Evolutionary conservation across 1,140 invertebrate species (phyloP).

Genomic region (Lordiphosa stackelbergi): DNA sequence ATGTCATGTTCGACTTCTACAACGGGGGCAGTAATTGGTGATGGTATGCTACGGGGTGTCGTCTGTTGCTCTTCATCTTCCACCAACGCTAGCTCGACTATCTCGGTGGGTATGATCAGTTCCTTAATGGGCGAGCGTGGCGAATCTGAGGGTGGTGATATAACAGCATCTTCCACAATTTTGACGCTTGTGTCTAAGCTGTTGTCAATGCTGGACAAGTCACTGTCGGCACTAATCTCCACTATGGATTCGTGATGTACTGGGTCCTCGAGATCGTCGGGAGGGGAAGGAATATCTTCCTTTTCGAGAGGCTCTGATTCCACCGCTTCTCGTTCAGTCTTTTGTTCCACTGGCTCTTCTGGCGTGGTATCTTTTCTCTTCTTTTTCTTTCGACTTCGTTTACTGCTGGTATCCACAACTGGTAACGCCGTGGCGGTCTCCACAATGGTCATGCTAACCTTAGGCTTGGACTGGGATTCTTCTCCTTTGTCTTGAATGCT

Average conservation of each 20-base stretch:
- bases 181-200: slow-evolving; percentile 79
- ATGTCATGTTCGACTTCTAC: slow-evolving; percentile 70
- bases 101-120: slow-evolving; percentile 80
- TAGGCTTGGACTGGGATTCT: slow-evolving; percentile 29
- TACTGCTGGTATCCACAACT: slow-evolving; percentile 52
- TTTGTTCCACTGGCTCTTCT: slow-evolving; percentile 33
- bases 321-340: slow-evolving; percentile 50
- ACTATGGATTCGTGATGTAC: slow-evolving; percentile 55
- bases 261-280: slow-evolving; percentile 26
- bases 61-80: slow-evolving; percentile 79
- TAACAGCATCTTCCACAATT: slow-evolving; percentile 81
- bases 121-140: slow-evolving; percentile 75
- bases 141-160: slow-evolving; percentile 60
- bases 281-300: slow-evolving; percentile 58
- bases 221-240: slow-evolving; percentile 66
- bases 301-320: slow-evolving; percentile 62
- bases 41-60: slow-evolving; percentile 60
- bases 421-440: slow-evolving; percentile 42
- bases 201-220: slow-evolving; percentile 75
- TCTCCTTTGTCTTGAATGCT: background rate
- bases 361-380: slow-evolving; percentile 66
- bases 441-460: slow-evolving; percentile 68
- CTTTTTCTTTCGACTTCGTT: slow-evolving; percentile 77
- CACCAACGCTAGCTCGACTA: slow-evolving; percentile 79
- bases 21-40: slow-evolving; percentile 16